Evolutionary conservation across 30 jellyfish, hydroid and myxozoan species (phyloP), one percentile per base, ranked within the genome.

Genomic region (Sanderia malayensis): DNA sequence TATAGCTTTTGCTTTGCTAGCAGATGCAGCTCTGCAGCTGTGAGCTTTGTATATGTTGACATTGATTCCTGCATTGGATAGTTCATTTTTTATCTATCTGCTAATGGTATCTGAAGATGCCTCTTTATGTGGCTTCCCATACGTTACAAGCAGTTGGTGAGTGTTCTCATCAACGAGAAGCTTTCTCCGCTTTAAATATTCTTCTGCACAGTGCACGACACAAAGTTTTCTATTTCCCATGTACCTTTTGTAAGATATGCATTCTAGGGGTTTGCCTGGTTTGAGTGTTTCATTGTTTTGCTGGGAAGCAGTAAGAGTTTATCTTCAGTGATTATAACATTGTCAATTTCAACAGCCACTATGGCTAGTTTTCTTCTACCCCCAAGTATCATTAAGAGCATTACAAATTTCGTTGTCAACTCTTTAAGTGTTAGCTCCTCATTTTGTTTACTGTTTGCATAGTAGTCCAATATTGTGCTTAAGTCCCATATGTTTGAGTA

Each of bases 1-100:
- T n/a, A n/a, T n/a, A n/a, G n/a, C n/a, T n/a, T 67, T 44, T 31
- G 70, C 82, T 45, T 70, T 70, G 82, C 82, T 70, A 21, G 82
- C 70, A 20, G 82, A 31, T 25, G 82, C 82, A 19, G 69, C 70
- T 27, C 70, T 22, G 70, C 82, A 70, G 45, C 82, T 70, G n/a
- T n/a, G n/a, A n/a, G n/a, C n/a, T n/a, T n/a, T n/a, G n/a, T n/a
- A n/a, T n/a, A n/a, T n/a, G n/a, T n/a, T n/a, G n/a, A n/a, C n/a
- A n/a, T n/a, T n/a, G n/a, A n/a, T n/a, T n/a, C n/a, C n/a, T n/a
- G n/a, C n/a, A n/a, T n/a, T n/a, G n/a, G n/a, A n/a, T n/a, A n/a
- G n/a, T n/a, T n/a, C n/a, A n/a, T n/a, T n/a, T n/a, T n/a, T n/a
- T n/a, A n/a, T n/a, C n/a, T n/a, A n/a, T n/a, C n/a, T n/a, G n/a